Evolutionary conservation across 2,113 vertebrate species (phyloP).

Genomic region (Neomonachus schauinslandi): DNA sequence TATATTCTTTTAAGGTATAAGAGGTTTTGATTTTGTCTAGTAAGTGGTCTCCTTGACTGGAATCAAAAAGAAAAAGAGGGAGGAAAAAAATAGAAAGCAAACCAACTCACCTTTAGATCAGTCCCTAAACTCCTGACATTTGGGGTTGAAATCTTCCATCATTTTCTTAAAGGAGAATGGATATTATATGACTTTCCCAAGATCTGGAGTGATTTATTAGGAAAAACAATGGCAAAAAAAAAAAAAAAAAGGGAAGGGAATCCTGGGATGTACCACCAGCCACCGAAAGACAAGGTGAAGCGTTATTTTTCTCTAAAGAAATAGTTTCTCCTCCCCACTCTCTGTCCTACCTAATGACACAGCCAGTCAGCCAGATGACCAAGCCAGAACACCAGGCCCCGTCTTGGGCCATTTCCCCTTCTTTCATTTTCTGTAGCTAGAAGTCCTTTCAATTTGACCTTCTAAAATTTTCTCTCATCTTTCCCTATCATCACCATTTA

Average conservation of each 20-base stretch:
- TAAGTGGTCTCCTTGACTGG: not conserved
- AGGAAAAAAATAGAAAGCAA: not conserved
- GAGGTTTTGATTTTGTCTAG: not conserved
- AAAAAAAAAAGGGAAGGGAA: not conserved
- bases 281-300: not conserved
- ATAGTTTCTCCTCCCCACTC: not conserved
- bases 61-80: not conserved
- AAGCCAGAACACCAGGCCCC: not conserved
- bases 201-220: not conserved
- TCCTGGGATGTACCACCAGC: no score
- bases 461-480: not conserved
- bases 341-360: not conserved
- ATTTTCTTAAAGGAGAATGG: not conserved
- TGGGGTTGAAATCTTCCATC: not conserved
- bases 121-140: not conserved
- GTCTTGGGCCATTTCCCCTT: not conserved
- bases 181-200: not conserved
- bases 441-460: not conserved
- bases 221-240: not conserved
- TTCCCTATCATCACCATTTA: no score
- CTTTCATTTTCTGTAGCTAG: not conserved
- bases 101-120: not conserved
- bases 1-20: no score
- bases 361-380: no score
- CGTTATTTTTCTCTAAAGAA: not conserved